Base-by-base conservation (phyloP, 2,113 vertebrate species). In the Xiphophorus couchianus region DNA sequence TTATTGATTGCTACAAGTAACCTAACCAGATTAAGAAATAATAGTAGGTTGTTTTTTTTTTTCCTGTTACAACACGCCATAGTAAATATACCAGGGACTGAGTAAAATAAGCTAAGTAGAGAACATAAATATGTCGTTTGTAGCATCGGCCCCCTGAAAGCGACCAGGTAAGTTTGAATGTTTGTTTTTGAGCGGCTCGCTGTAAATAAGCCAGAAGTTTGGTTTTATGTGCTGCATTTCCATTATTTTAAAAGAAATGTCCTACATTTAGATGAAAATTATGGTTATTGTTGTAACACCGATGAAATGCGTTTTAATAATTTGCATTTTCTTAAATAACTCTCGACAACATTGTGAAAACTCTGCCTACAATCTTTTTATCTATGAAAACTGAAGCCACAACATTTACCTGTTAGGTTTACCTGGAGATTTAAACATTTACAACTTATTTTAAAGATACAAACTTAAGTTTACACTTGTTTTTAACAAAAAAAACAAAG, bases 61-160 rank as follows among this genome's bases (percentile, higher is more conserved):
- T 70, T 68, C 73, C 62, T 74, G 60, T 79, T 76, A 71, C 51
- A 33, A 27, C 37, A 31, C 71, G 22, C 17, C 12, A 29, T 28
- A 28, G 39, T 63, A 63, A 62, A 68, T 0, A 83, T 66, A 77
- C 66, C 80, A 88, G 78, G 82, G 74, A 80, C 54, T 81, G 62
- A 80, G 77, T 83, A 30, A 76, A 88, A 92, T 90, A 90, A 87
- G 90, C 85, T 89, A 89, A 75, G 30, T 67, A 37, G 39, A 80
- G 64, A 85, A 80, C 31, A 29, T 28, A 76, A 61, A 11, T 33
- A 25, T 60, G 5, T 27, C 7, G 73, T 82, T 84, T 84, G 44
- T 84, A 76, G 76, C 63, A 62, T 29, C 22, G 25, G 30, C 76
- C 48, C 69, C 58, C 66, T 64, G 1, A 71, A 81, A 88, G 67